Base-by-base conservation (phyloP, 64 coral and sea anemone species). In the Astreopora myriophthalma region DNA sequence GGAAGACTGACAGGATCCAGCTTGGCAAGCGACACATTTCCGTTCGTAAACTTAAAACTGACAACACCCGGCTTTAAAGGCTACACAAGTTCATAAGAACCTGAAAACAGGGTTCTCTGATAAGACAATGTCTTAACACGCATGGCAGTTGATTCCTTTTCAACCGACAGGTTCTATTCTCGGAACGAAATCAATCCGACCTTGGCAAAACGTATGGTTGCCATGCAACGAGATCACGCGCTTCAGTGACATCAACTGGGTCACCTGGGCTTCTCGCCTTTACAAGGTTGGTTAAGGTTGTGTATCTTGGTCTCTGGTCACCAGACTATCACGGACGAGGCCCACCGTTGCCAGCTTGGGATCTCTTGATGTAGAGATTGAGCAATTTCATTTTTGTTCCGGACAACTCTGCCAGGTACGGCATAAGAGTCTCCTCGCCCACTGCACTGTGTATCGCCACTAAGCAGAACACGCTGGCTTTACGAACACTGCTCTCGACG, bases 301-400 rank as follows among this genome's bases (percentile, higher is more conserved):
- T 17, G 16, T 27, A 5, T 26, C 28, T 37, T 64, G 51, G 13
- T 65, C 9, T 23, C 77, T 83, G 55, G n/a, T 83, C 79, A 40
- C 55, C 26, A 83, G 33, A 6, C 71, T 36, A 48, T 92, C 90
- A 92, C 90, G 90, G 60, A 19, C 81, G 80, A 16, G 38, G 77
- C 81, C 88, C 88, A 55, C 92, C 92, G 76, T 87, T 93, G 52
- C 92, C 93, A 31, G 92, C 91, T 68, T 94, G 94, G 83, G 97
- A 93, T 19, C 97, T 94, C 65, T 99, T 99, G 38, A 99, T 99
- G 75, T 96, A 99, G 48, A 99, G 90, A 36, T 99, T 99, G 3
- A 99, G 90, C 31, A 99, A 75, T 66, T 99, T 99, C 97, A 99
- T 96, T 87, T 99, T 99, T 22, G 94, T 99, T 49, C 94, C 96